phyloP scores from a whole-genome alignment of 2,113 vertebrate species.

The Nothocercus nigrocapillus region DNA sequence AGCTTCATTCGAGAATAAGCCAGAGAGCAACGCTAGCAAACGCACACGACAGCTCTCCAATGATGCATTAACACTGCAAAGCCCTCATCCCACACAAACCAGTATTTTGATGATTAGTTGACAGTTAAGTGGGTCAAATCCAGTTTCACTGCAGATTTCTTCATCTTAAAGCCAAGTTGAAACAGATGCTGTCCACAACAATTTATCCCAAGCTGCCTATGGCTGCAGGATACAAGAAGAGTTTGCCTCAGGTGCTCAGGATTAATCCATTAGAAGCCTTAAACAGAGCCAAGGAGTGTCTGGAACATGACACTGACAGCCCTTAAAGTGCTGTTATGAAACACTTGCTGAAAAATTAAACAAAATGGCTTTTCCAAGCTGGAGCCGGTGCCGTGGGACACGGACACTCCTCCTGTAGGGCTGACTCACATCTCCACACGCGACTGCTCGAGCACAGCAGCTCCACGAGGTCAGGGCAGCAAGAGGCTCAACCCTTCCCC shows the following conservation, averaged over 20 bases:
- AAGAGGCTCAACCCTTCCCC: rapidly evolving
- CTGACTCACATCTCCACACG: rapidly evolving
- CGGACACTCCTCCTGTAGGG: rapidly evolving
- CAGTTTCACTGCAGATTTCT: neutral
- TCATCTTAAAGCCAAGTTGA: neutral
- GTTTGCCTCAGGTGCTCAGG: neutral
- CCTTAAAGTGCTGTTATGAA: neutral
- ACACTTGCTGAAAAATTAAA: neutral
- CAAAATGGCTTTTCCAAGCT: neutral
- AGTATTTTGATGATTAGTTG: neutral
- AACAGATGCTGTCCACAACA: neutral
- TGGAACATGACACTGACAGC: neutral
- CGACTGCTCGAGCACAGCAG: neutral
- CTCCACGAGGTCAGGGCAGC: neutral
- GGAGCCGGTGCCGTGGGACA: neutral
- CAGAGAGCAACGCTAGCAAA: neutral
- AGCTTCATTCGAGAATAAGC: neutral
- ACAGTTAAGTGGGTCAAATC: neutral
- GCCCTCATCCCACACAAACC: neutral
- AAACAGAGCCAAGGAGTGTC: neutral
- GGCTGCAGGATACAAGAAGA: neutral
- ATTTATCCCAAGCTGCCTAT: neutral
- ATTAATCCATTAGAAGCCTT: neutral
- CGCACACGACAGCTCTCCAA: neutral
- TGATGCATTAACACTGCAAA: rapidly evolving